These are phyloP conservation scores for Brenthis ino DNA, from an alignment of 2,888 invertebrate species.

Conservation along the genomic window DNA sequence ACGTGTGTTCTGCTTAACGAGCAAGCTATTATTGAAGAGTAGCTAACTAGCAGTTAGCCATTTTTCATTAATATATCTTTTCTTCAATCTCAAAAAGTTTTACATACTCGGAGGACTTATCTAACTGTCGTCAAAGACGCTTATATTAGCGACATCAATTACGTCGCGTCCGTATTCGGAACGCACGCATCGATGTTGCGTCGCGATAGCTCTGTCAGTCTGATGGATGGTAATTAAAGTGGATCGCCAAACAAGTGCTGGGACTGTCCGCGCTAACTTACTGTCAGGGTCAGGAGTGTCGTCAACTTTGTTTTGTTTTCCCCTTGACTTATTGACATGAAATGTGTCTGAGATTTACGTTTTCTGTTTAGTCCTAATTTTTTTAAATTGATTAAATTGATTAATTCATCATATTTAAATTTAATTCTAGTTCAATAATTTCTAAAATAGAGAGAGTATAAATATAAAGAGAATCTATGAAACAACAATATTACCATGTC, in stretches of 20 bases:
- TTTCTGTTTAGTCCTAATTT: too few relatives aligned
- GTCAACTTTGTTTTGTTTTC: slow-evolving; percentile 29
- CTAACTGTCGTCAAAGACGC: slow-evolving; percentile 40
- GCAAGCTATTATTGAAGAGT: too few relatives aligned
- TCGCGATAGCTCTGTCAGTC: slow-evolving; percentile 52
- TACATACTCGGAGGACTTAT: slow-evolving; percentile 1
- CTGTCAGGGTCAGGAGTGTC: slow-evolving; percentile 35
- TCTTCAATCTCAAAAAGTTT: neutral
- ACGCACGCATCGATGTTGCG: slow-evolving; percentile 46
- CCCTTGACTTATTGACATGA: slow-evolving; percentile 6
- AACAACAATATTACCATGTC: too few relatives aligned
- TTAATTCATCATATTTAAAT: too few relatives aligned
- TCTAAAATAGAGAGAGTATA: too few relatives aligned
- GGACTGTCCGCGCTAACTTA: slow-evolving; percentile 39
- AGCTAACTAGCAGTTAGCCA: too few relatives aligned
- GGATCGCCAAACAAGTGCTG: slow-evolving; percentile 45
- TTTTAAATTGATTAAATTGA: too few relatives aligned
- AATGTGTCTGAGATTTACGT: neutral
- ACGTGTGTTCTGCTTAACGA: too few relatives aligned
- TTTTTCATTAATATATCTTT: neutral
- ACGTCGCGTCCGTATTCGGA: slow-evolving; percentile 49
- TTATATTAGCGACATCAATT: slow-evolving; percentile 61
- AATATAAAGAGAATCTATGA: too few relatives aligned
- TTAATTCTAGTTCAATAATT: too few relatives aligned
- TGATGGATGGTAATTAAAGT: slow-evolving; percentile 66